Conservation (phyloP, 1,140 invertebrate genomes). For the Chironomus tepperi region DNA sequence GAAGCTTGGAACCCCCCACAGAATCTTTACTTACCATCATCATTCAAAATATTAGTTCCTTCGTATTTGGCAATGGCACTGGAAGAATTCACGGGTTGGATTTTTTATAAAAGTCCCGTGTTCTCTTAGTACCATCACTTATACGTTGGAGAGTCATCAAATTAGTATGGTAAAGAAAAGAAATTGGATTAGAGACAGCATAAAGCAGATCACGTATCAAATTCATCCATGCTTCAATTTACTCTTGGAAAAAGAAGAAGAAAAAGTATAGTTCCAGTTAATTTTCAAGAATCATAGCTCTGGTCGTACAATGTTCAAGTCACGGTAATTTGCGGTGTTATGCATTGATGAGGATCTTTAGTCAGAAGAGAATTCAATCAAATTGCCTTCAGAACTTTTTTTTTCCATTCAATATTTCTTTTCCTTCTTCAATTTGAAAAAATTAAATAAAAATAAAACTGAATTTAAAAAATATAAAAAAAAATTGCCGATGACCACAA, state of each 20-base stretch:
- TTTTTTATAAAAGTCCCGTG: constrained; percentile 4
- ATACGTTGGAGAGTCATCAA: not conserved
- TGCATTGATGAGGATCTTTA: not conserved
- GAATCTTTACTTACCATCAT: too few species aligned
- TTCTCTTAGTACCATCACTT: constrained; percentile 23
- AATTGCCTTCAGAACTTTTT: not conserved
- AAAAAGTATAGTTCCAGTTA: too few species aligned
- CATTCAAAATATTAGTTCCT: not conserved
- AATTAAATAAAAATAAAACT: too few species aligned
- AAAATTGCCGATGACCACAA: constrained; percentile 5
- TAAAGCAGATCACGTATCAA: too few species aligned
- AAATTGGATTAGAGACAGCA: too few species aligned
- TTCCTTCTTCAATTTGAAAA: not conserved
- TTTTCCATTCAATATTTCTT: not conserved
- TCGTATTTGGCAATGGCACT: constrained; percentile 23
- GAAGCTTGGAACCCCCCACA: too few species aligned
- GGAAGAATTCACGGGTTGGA: constrained; percentile 19
- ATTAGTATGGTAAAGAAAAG: not conserved
- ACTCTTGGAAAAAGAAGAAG: too few species aligned
- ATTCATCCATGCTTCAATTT: too few species aligned
- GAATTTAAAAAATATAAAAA: not conserved
- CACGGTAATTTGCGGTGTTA: constrained; percentile 6
- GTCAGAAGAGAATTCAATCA: not conserved
- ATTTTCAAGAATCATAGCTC: not conserved
- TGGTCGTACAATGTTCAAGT: not conserved